phyloP scores from a whole-genome alignment of 2,888 invertebrate genomes.

The Aphrophora alni region DNA sequence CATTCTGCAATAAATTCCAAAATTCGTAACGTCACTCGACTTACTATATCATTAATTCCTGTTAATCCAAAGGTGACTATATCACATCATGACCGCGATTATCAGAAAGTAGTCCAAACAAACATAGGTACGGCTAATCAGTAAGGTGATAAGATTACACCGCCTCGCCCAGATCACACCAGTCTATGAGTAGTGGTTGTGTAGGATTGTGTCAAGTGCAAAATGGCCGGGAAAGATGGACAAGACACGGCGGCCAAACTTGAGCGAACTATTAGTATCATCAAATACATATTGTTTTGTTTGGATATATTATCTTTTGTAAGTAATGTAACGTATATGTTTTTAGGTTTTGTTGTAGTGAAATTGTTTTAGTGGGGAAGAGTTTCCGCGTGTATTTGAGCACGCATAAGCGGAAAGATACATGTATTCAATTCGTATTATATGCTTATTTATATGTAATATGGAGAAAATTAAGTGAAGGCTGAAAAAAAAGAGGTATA shows the following conservation, averaged over 20 bases:
- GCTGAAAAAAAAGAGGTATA: too few species aligned
- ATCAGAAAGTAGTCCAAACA: background rate
- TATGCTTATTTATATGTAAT: too few species aligned
- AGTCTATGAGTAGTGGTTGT: background rate
- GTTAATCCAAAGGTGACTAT: background rate
- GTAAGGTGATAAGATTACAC: background rate
- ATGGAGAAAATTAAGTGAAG: too few species aligned
- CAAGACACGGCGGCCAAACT: constrained; percentile 61
- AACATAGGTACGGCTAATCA: background rate
- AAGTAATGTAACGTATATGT: constrained; percentile 62
- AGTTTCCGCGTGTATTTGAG: too few species aligned
- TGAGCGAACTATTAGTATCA: constrained; percentile 77
- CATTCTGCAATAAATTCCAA: too few species aligned
- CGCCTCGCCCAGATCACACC: constrained; percentile 16
- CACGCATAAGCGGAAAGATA: too few species aligned
- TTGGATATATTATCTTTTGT: constrained; percentile 76
- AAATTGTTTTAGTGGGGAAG: too few species aligned
- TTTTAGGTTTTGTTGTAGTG: too few species aligned
- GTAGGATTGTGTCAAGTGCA: background rate
- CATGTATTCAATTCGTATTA: too few species aligned
- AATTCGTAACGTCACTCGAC: too few species aligned
- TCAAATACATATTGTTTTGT: constrained; percentile 83
- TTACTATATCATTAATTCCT: background rate
- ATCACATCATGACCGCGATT: too few species aligned
- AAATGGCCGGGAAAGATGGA: constrained; percentile 38